Evolutionary conservation across 1,140 invertebrate genomes (phyloP), one percentile per base, ranked within the genome.

Genomic region (Bombus waltoni): DNA sequence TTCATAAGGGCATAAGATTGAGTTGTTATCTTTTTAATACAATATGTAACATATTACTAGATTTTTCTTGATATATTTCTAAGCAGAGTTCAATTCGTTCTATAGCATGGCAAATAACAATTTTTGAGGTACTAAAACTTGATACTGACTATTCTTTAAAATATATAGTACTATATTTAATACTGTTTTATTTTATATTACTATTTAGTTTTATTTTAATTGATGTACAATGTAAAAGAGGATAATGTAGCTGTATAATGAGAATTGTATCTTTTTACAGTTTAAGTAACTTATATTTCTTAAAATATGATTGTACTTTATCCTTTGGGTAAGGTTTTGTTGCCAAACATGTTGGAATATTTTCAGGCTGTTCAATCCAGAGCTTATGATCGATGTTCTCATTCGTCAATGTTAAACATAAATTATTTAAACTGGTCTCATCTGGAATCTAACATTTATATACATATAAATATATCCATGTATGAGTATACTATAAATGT

Each of bases 351-450:
- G 99, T 99, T 68, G 98, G 96, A 93, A 99, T 97, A 95, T 99
- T 98, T 96, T 99, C 99, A 25, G 99, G 99, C 92, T 99, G 98
- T 96, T 99, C 99, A 86, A 98, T 97, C 99, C 99, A 99, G 35
- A 99, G 92, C 95, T 99, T 99, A 94, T 99, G 98, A 87, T 97
- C 96, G 76, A 99, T 97, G 44, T 96, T 96, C 88, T 97, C 96
- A 89, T 97, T 96, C 71, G 96, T 95, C 73, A 99, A 95, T 93
- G 96, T 97, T 85, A 96, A 95, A 86, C 96, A 96, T 5, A 99
- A 93, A 89, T 96, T 96, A 57, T 95, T 95, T 74, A 99, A 94
- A 87, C 96, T 95, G 66, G 96, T 95, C 95, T 99, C 98, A 96
- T 98, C 96, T 65, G 97, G 96, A 78, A 97, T 97, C 98, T 97